phyloP scores from a whole-genome alignment of 2,888 invertebrate genomes.

The Meta bourneti region DNA sequence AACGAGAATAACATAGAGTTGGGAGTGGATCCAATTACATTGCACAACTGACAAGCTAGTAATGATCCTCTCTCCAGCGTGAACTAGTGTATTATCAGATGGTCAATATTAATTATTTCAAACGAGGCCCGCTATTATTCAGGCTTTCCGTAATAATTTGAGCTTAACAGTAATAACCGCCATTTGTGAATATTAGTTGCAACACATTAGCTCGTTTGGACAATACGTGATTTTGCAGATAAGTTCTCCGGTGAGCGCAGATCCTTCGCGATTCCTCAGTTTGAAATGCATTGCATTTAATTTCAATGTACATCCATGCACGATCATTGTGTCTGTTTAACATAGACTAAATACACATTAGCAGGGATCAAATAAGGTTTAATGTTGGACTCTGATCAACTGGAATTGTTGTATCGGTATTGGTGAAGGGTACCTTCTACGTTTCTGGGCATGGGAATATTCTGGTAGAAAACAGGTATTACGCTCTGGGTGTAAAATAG shows the following conservation, averaged over 20 bases:
- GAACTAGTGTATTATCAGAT: neutral
- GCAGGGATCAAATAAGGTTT: neutral
- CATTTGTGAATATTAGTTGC: neutral
- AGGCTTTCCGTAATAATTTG: slow-evolving; percentile 11
- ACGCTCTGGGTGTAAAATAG: no score
- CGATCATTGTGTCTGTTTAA: neutral
- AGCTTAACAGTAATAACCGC: neutral
- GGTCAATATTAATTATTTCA: slow-evolving; percentile 3
- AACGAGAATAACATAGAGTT: neutral
- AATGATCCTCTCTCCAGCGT: neutral
- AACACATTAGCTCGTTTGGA: neutral
- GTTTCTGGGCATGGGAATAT: no score
- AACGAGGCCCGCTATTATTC: neutral
- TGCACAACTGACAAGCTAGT: neutral
- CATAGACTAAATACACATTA: neutral
- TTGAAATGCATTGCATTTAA: neutral
- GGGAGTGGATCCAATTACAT: neutral
- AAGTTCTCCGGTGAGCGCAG: neutral
- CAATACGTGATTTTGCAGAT: neutral
- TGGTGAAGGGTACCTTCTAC: neutral
- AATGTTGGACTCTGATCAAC: neutral
- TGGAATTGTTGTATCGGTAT: neutral
- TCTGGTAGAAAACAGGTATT: no score
- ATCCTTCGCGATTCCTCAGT: neutral
- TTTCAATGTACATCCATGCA: neutral